A percentile compares a stretch with the other conserved stretches of the same genome.
Conservation (phyloP, 2,797 vertebrate genomes). For the Coranthus polyacanthus region DNA sequence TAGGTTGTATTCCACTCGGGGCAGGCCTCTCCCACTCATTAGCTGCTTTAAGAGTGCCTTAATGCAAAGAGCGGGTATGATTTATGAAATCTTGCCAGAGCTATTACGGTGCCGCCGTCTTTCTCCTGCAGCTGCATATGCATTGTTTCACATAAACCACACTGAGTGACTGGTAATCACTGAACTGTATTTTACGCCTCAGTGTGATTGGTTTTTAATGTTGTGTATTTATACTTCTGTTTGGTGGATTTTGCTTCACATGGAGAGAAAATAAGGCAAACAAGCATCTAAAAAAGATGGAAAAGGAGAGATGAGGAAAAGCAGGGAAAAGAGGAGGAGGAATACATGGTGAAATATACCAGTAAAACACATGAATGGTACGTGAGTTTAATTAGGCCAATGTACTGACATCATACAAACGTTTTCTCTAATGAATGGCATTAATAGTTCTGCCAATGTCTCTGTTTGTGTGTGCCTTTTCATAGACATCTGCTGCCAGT, state of each 20-base stretch:
- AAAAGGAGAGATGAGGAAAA: neutral
- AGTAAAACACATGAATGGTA: conserved; percentile 22
- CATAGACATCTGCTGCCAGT: conserved; percentile 29
- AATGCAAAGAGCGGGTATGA: conserved; percentile 50
- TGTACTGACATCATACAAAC: conserved; percentile 39
- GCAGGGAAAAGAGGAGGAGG: neutral
- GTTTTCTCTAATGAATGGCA: conserved; percentile 46
- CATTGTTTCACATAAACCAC: conserved; percentile 22
- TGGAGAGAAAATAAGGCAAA: neutral
- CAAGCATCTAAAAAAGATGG: neutral
- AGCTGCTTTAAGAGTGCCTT: conserved; percentile 57
- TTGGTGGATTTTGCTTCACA: conserved; percentile 10
- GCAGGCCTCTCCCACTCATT: conserved; percentile 55
- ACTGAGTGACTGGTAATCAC: conserved; percentile 16
- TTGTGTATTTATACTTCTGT: neutral
- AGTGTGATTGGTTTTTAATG: conserved; percentile 7
- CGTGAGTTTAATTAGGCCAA: conserved; percentile 43
- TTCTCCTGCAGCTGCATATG: conserved; percentile 10
- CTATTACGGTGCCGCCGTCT: conserved; percentile 13
- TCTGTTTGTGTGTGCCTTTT: conserved; percentile 12
- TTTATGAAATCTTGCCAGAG: conserved; percentile 50
- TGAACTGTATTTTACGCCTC: conserved; percentile 10
- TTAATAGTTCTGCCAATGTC: neutral
- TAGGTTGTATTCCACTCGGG: conserved; percentile 23
- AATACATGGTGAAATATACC: neutral